A percentile compares a stretch with the other conserved stretches of the same genome.
Evolutionary conservation across 2,888 invertebrate species (phyloP).

Genomic region (Lepidonotus clava): DNA sequence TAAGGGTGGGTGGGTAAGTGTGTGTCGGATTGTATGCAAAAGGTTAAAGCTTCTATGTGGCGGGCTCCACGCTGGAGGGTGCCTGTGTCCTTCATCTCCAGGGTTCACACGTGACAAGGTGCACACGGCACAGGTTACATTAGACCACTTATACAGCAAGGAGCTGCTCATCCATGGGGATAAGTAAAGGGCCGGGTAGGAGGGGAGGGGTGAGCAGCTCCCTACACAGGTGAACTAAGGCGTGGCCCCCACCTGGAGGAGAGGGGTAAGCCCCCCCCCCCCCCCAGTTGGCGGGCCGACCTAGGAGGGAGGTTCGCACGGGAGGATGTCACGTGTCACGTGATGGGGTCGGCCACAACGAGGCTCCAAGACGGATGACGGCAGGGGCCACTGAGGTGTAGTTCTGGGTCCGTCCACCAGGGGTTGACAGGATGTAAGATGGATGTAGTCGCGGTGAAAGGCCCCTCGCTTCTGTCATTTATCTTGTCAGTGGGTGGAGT

Average conservation of each 20-base stretch:
- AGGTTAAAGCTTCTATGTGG: constrained; percentile 11
- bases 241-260: too few species aligned
- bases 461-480: constrained; percentile 47
- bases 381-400: not conserved
- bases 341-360: too few species aligned
- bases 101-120: not conserved
- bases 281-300: too few species aligned
- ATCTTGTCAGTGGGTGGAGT: constrained; percentile 20
- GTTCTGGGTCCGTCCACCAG: not conserved
- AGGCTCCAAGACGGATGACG: constrained; percentile 34
- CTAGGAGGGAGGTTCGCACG: too few species aligned
- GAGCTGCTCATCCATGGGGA: constrained; percentile 12
- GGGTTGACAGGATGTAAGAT: constrained; percentile 42
- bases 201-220: not conserved
- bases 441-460: constrained; percentile 37
- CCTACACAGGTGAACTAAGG: not conserved
- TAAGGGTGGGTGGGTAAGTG: too few species aligned
- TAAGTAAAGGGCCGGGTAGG: not conserved
- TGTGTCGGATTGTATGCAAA: not conserved
- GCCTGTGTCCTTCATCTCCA: not conserved
- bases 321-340: too few species aligned
- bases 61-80: too few species aligned
- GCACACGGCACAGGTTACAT: not conserved
- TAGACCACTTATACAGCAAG: constrained; percentile 1
- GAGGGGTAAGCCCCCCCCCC: too few species aligned